Base-by-base conservation (phyloP, 2,113 vertebrate species). In the Eurystomus gularis region DNA sequence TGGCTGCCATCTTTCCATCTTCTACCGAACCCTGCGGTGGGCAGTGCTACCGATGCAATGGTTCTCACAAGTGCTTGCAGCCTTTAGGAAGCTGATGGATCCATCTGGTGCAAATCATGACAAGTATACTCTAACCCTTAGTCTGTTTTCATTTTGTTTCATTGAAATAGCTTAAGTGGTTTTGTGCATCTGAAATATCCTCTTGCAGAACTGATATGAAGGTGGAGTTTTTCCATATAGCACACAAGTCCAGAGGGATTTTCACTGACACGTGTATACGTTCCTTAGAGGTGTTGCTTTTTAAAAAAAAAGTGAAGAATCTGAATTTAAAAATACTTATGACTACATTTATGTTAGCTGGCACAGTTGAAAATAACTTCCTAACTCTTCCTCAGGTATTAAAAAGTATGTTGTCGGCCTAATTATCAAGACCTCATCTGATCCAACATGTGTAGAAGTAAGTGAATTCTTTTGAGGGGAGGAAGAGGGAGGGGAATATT, bases 381-480 rank as follows among this genome's bases (percentile, higher is more conserved):
- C 68, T 90, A 60, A 84, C 71, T 97, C 71, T 93, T 91, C 94
- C 96, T 85, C 97, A 99, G 99, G 99, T 94, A 99, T 99, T 90
- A 99, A 99, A 98, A 99, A 99, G 92, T 99, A 99, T 1, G 99
- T 99, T 89, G 99, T 99, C 19, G 99, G 99, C 52, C 98, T 99
- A 95, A 99, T 99, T 96, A 99, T 99, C 97, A 99, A 99, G 98
- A 99, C 99, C 2, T 99, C 99, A 2, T 99, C 99, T 85, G 99
- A 99, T 95, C 98, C 99, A 55, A 76, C 98, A 16, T 99, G 98
- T 90, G 98, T 99, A 94, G 99, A 99, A 98, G 99, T 99, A 98
- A 98, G 99, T 98, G 89, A 68, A 39, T 68, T 78, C 44, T 90
- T 90, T 89, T 61, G 31, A 44, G 60, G 90, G 79, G 62, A 49